Conservation (phyloP, 1,140 invertebrate species). For the Adoxophyes honmai region DNA sequence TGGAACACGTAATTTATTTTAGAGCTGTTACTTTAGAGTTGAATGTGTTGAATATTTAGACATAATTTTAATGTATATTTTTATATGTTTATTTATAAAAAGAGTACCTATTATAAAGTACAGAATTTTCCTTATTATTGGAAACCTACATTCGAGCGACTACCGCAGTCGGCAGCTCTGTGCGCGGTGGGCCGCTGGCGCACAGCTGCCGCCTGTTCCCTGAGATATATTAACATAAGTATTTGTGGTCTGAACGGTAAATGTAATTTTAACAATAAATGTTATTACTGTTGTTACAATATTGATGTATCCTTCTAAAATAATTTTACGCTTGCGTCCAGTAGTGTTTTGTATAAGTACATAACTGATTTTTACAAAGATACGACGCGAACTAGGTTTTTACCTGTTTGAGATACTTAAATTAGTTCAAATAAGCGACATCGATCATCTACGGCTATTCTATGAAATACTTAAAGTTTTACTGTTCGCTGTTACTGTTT, state of each 20-base stretch:
- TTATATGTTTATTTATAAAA: conserved; percentile 68
- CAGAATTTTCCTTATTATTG: conserved; percentile 38
- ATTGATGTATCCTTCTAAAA: conserved; percentile 27
- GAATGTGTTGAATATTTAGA: conserved; percentile 63
- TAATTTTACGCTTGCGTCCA: conserved; percentile 56
- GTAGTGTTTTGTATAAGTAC: conserved; percentile 35
- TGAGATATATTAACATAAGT: conserved; percentile 22
- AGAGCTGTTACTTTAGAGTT: conserved; percentile 58
- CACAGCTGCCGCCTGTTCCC: background rate
- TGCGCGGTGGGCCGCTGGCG: background rate
- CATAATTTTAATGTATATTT: conserved; percentile 68
- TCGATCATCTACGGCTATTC: too few species aligned
- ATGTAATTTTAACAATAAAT: conserved; percentile 26
- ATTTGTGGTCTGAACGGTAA: conserved; percentile 22
- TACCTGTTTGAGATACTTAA: conserved; percentile 22
- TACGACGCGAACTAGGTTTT: conserved; percentile 22
- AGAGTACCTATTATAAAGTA: conserved; percentile 58
- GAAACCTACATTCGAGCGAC: conserved; percentile 25
- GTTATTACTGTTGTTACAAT: conserved; percentile 38
- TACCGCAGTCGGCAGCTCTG: background rate
- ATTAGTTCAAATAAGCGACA: too few species aligned
- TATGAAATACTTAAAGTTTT: too few species aligned
- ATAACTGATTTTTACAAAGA: conserved; percentile 16
- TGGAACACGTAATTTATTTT: conserved; percentile 54
- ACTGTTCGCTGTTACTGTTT: too few species aligned